phyloP scores from a whole-genome alignment of 1,140 invertebrate species.

The Physella acuta region DNA sequence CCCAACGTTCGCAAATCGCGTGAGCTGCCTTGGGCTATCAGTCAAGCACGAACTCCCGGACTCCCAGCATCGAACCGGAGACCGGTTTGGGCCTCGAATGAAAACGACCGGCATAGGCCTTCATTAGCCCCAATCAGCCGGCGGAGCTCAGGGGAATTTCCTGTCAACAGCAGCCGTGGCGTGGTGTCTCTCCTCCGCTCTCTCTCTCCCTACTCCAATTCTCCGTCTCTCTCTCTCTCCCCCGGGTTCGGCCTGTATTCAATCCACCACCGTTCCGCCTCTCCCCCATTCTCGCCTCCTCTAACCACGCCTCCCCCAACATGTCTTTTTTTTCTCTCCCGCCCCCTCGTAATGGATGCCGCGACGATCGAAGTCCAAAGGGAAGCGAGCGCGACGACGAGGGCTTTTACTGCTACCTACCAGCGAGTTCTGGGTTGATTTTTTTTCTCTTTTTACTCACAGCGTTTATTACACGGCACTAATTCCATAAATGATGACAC shows the following conservation, averaged over 20 bases:
- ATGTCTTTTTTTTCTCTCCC: neutral
- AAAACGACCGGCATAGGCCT: slow-evolving; percentile 19
- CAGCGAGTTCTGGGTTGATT: neutral
- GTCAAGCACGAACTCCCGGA: slow-evolving; percentile 7
- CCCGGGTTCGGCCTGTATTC: neutral
- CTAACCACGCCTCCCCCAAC: neutral
- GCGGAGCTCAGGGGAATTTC: slow-evolving; percentile 15
- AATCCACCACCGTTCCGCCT: neutral
- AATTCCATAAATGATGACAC: no score
- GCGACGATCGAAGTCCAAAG: slow-evolving; percentile 11
- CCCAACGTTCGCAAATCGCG: neutral
- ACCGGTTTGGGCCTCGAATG: slow-evolving; percentile 12
- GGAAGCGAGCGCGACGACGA: neutral
- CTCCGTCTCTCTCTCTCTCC: slow-evolving; percentile 15
- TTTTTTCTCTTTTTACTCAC: no score
- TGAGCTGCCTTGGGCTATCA: slow-evolving; percentile 5
- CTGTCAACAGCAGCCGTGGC: slow-evolving; percentile 6
- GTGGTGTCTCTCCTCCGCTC: slow-evolving; percentile 8
- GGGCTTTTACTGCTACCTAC: neutral
- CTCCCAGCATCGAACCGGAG: slow-evolving; percentile 4
- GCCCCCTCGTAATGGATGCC: neutral
- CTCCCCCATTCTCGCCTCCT: neutral
- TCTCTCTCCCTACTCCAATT: slow-evolving; percentile 9
- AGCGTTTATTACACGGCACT: no score
- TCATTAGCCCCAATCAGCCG: slow-evolving; percentile 19